These are phyloP conservation scores for Carcinoscorpius rotundicauda DNA, from an alignment of 1,140 invertebrate genomes.

Conservation along the genomic window DNA sequence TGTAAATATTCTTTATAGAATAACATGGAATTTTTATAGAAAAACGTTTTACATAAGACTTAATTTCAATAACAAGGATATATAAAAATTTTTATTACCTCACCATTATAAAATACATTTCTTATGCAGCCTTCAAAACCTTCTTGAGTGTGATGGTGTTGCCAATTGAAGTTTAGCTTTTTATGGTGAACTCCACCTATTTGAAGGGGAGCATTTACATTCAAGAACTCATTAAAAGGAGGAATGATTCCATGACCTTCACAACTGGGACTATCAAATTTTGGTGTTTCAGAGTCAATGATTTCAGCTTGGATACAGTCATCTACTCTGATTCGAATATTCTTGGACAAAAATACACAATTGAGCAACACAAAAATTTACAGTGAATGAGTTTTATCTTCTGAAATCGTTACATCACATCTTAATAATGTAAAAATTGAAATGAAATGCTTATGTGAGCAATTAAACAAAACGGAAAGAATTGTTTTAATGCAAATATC, in stretches of 20 bases:
- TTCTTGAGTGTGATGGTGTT: conserved; percentile 36
- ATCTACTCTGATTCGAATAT: conserved; percentile 77
- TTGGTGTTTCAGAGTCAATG: conserved; percentile 58
- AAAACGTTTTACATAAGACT: too few relatives aligned
- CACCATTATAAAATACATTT: conserved; percentile 90
- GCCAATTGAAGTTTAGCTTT: conserved; percentile 43
- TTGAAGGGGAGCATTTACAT: conserved; percentile 89
- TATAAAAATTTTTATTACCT: conserved; percentile 34
- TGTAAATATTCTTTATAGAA: too few relatives aligned
- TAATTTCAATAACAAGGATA: too few relatives aligned
- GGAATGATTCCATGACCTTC: conserved; percentile 76
- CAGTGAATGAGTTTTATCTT: too few relatives aligned
- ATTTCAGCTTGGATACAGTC: conserved; percentile 77
- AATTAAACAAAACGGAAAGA: not conserved
- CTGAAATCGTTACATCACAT: too few relatives aligned
- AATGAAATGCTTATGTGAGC: not conserved
- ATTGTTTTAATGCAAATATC: not conserved
- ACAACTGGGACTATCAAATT: conserved; percentile 75
- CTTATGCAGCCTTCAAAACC: conserved; percentile 90
- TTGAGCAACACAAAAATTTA: too few relatives aligned
- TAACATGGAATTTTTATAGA: too few relatives aligned
- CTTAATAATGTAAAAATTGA: too few relatives aligned
- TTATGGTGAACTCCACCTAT: conserved; percentile 79
- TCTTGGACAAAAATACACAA: conserved; percentile 12
- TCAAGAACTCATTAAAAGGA: conserved; percentile 91